phyloP scores from a whole-genome alignment of 2,113 vertebrate genomes.

The Peromyscus maniculatus region DNA sequence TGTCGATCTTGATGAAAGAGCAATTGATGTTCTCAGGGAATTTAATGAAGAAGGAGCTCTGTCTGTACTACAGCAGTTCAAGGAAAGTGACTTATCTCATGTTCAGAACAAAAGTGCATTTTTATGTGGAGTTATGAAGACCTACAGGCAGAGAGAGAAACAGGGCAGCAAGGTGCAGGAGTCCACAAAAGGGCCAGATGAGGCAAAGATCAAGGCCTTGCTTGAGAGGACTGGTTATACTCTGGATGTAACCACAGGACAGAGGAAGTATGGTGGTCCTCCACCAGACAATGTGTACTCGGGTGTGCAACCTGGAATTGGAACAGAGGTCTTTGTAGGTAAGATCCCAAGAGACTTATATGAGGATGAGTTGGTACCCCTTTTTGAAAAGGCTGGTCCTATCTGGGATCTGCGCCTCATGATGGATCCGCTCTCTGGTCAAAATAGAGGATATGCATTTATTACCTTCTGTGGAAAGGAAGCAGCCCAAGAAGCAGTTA shows the following conservation, averaged over 20 bases:
- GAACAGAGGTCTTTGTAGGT: conserved; percentile 99
- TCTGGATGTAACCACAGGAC: conserved; percentile 98
- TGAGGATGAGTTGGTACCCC: conserved; percentile 98
- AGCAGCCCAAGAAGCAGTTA: conserved; percentile 97
- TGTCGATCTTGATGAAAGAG: conserved; percentile 97
- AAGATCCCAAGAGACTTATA: conserved; percentile 99
- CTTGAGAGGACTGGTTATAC: conserved; percentile 98
- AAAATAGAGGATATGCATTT: conserved; percentile 98
- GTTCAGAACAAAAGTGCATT: conserved; percentile 99
- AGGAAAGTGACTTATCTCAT: conserved; percentile 98
- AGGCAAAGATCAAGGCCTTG: conserved; percentile 98
- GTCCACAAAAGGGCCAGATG: conserved; percentile 97
- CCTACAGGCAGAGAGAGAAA: conserved; percentile 99
- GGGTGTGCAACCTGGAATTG: conserved; percentile 95
- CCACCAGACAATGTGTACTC: conserved; percentile 95
- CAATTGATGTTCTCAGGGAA: conserved; percentile 97
- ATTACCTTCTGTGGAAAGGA: conserved; percentile 99
- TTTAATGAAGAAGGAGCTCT: conserved; percentile 99
- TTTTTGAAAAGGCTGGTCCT: conserved; percentile 97
- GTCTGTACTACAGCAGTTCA: conserved; percentile 98
- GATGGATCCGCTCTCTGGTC: conserved; percentile 99
- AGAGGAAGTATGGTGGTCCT: conserved; percentile 98
- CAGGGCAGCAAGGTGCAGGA: conserved; percentile 98
- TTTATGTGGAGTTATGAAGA: conserved; percentile 99
- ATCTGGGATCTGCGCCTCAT: conserved; percentile 99